Conservation (phyloP, 2,797 vertebrate genomes). For the Knipowitschia caucasica region DNA sequence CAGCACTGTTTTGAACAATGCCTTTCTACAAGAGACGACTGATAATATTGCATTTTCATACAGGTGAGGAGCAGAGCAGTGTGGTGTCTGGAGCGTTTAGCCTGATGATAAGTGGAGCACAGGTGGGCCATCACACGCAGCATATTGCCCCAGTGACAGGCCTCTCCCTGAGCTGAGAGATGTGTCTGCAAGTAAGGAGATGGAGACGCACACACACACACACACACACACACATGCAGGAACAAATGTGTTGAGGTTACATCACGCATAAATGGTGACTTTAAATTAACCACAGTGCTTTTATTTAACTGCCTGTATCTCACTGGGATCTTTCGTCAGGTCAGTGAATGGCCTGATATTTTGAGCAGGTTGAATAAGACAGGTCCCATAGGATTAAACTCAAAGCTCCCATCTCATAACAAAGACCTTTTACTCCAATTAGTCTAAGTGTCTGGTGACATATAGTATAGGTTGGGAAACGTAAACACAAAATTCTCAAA, state of each 20-base stretch:
- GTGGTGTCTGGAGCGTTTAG: constrained; percentile 33
- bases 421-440: neutral
- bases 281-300: neutral
- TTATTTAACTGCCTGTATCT: neutral
- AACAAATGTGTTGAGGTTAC: constrained; percentile 13
- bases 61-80: constrained; percentile 27
- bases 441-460: neutral
- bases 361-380: neutral
- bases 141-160: constrained; percentile 54
- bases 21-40: neutral
- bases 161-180: constrained; percentile 48
- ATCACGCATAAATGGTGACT: neutral
- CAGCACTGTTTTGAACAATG: neutral
- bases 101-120: constrained; percentile 38
- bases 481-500: too few relatives aligned
- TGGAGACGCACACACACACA: constrained; percentile 45
- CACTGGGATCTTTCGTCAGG: neutral
- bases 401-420: constrained; percentile 2
- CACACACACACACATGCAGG: constrained; percentile 47
- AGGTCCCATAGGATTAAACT: constrained; percentile 1
- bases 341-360: neutral
- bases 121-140: constrained; percentile 58
- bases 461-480: neutral
- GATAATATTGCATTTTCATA: neutral
- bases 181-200: constrained; percentile 47